A percentile compares a stretch with the other conserved stretches of the same genome.
phyloP scores from a whole-genome alignment of 1,140 invertebrate species.

The Colletes latitarsis region DNA sequence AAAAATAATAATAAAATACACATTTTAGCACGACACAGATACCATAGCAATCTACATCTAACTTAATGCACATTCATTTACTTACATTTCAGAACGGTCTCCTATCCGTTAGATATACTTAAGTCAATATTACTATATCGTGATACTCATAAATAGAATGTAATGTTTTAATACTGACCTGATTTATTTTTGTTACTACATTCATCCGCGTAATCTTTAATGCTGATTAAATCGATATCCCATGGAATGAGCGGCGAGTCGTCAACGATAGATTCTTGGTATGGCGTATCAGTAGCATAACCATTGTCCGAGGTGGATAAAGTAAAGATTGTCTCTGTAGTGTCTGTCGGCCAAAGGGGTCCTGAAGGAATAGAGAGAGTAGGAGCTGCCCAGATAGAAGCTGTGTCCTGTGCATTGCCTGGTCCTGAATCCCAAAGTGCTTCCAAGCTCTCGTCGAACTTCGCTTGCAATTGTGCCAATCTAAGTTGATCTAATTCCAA shows the following conservation, averaged over 20 bases:
- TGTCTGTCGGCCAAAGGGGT: slow-evolving; percentile 77
- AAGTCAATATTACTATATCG: slow-evolving; percentile 46
- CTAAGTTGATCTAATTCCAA: slow-evolving; percentile 80
- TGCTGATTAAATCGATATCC: slow-evolving; percentile 75
- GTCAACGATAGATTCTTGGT: slow-evolving; percentile 70
- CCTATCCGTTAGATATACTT: slow-evolving; percentile 45
- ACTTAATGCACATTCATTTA: slow-evolving; percentile 24
- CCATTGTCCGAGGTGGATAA: slow-evolving; percentile 66
- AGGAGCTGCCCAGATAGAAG: slow-evolving; percentile 80
- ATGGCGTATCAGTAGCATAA: slow-evolving; percentile 63
- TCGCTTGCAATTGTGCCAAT: slow-evolving; percentile 85
- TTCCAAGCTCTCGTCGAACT: slow-evolving; percentile 85
- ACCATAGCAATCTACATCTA: slow-evolving; percentile 25
- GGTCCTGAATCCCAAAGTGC: slow-evolving; percentile 83
- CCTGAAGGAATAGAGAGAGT: slow-evolving; percentile 77
- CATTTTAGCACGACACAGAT: slow-evolving; percentile 22
- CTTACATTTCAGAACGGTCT: slow-evolving; percentile 28
- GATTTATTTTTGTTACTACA: slow-evolving; percentile 63
- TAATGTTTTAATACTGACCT: slow-evolving; percentile 38
- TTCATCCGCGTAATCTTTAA: slow-evolving; percentile 71
- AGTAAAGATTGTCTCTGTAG: slow-evolving; percentile 68
- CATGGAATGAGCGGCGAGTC: slow-evolving; percentile 76
- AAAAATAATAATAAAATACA: slow-evolving; percentile 28
- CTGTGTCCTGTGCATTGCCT: slow-evolving; percentile 73
- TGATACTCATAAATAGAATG: slow-evolving; percentile 33